Conservation (phyloP, 2,888 invertebrate genomes). For the Schrankia costaestrigalis region DNA sequence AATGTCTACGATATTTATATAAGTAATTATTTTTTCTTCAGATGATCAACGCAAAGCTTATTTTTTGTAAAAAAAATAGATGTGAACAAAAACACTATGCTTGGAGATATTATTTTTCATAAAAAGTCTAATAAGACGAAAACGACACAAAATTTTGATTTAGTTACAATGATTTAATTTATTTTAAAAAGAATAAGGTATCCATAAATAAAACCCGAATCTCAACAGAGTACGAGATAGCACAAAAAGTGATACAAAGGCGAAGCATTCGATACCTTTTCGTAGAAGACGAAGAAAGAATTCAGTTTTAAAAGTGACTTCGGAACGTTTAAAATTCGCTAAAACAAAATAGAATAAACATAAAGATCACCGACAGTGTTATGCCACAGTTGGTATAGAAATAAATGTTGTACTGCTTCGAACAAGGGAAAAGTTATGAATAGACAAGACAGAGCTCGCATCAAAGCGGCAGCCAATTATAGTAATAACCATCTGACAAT, state of each 20-base stretch:
- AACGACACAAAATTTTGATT: conserved; percentile 12
- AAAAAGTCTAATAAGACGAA: no score
- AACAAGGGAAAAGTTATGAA: not conserved
- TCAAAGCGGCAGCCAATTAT: conserved; percentile 29
- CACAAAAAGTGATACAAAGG: conserved; percentile 80
- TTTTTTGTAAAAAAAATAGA: no score
- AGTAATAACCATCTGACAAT: conserved; percentile 32
- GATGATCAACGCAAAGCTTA: no score
- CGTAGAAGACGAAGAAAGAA: conserved; percentile 77
- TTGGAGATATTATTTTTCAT: no score
- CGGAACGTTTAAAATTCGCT: conserved; percentile 61
- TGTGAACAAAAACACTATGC: no score
- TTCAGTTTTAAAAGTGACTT: conserved; percentile 71
- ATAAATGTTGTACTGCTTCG: not conserved
- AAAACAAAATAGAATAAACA: conserved; percentile 61
- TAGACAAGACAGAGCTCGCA: conserved; percentile 4
- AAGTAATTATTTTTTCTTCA: no score
- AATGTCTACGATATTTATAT: no score
- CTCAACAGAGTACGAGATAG: conserved; percentile 61
- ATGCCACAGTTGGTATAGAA: conserved; percentile 18
- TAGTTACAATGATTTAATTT: conserved; percentile 34
- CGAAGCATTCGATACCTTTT: conserved; percentile 77
- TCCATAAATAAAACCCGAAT: conserved; percentile 70
- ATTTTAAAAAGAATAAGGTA: conserved; percentile 43
- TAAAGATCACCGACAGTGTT: conserved; percentile 52